Conservation (phyloP, 2,113 vertebrate species). For the Eleginops maclovinus region DNA sequence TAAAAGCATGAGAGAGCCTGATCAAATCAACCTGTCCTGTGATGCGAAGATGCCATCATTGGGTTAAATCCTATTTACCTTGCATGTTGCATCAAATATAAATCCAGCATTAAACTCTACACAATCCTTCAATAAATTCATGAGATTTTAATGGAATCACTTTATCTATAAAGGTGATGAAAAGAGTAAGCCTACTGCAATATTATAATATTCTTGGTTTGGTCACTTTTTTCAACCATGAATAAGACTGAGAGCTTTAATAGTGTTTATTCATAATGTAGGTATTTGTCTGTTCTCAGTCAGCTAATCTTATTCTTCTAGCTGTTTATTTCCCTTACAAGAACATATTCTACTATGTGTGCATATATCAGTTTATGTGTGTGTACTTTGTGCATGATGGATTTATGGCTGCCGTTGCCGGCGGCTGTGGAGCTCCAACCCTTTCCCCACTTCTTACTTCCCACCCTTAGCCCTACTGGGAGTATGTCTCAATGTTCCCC, state of each 20-base stretch:
- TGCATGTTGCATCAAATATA: neutral
- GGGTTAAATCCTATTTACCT: neutral
- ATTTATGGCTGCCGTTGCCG: slow-evolving; percentile 50
- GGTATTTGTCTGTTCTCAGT: neutral
- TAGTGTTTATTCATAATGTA: slow-evolving; percentile 5
- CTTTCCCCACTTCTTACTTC: slow-evolving; percentile 73
- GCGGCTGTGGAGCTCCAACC: slow-evolving; percentile 41
- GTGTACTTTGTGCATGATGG: slow-evolving; percentile 26
- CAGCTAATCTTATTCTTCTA: neutral
- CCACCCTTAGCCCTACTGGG: slow-evolving; percentile 68
- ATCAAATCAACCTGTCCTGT: neutral
- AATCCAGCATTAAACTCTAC: neutral
- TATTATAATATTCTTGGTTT: slow-evolving; percentile 2
- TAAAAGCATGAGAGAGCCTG: neutral
- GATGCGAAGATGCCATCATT: neutral
- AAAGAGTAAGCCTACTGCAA: neutral
- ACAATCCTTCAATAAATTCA: neutral
- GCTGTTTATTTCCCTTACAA: slow-evolving; percentile 13
- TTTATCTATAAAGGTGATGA: neutral
- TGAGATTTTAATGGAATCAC: neutral
- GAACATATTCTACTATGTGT: slow-evolving; percentile 22
- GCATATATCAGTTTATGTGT: neutral
- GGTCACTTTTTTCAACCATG: neutral
- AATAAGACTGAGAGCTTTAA: neutral
- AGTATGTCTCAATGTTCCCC: slow-evolving; percentile 62